Evolutionary conservation across 1,140 invertebrate species (phyloP), one percentile per base, ranked within the genome.

Genomic region (Bombus superbus): DNA sequence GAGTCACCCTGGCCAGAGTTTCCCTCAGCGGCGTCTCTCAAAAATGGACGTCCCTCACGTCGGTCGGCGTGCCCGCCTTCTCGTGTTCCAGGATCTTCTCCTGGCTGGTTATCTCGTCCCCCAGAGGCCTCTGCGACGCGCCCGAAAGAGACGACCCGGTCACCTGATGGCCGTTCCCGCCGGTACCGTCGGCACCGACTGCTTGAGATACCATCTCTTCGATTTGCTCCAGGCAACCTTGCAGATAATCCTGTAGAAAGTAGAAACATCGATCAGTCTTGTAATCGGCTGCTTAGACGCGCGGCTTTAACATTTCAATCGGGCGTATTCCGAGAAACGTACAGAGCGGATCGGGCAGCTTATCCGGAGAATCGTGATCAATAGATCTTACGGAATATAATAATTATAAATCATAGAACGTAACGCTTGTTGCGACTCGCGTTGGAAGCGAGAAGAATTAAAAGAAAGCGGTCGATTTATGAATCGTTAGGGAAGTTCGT

Each of bases 1-100:
- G 88, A 81, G 85, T 90, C 89, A 66, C 85, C 74, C 84, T 89
- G 85, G 85, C 85, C 85, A 71, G 72, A 90, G 88, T 89, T 89
- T 89, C 89, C 88, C 89, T 88, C 88, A 86, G 47, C 81, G 88
- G 84, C 78, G 82, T 89, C 80, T 57, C 82, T 90, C 89, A 97
- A 93, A 97, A 97, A 94, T 97, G 96, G 85, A 97, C 96, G 92
- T 97, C 97, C 87, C 97, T 95, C 85, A 98, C 97, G 93, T 98
- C 97, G 83, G 97, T 98, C 69, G 97, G 97, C 40, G 97, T 98
- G 85, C 96, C 96, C 66, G 97, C 97, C 94, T 97, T 97, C 91
- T 96, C 97, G 93, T 97, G 95, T 71, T 96, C 95, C 80, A 94
- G 94, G 68, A 96, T 95, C 93, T 97, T 97, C 91, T 96, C 96